Conservation (phyloP, 1,140 invertebrate species). For the Triops longicaudatus region DNA sequence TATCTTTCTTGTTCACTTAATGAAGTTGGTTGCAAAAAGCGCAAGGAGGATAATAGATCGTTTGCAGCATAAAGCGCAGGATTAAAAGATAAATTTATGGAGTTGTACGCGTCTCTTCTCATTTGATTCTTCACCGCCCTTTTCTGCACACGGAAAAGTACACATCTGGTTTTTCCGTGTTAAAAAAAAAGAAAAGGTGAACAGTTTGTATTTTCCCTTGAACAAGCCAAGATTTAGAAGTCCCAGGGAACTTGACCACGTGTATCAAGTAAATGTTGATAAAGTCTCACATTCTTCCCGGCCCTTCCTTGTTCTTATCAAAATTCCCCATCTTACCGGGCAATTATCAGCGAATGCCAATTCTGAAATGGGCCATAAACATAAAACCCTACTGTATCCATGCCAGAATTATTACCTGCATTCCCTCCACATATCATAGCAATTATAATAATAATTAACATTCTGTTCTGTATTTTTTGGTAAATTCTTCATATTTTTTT, state of each 20-base stretch:
- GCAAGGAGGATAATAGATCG: not conserved
- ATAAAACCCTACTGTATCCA: not conserved
- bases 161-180: not conserved
- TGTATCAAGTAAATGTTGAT: not conserved
- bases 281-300: not conserved
- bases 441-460: no score
- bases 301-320: not conserved
- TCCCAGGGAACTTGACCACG: no score
- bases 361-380: not conserved
- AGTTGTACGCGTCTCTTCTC: not conserved
- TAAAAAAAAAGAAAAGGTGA: not conserved
- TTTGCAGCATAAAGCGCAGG: not conserved
- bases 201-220: no score
- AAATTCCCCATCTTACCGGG: not conserved
- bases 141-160: not conserved
- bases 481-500: no score
- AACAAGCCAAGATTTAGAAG: no score
- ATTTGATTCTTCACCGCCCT: not conserved
- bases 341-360: not conserved
- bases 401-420: not conserved
- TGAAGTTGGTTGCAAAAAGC: not conserved
- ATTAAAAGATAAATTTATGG: not conserved
- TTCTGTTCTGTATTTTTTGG: no score
- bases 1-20: not conserved
- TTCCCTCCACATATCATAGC: not conserved